Conservation (phyloP, 2,797 vertebrate genomes). For the Trichosurus vulpecula region DNA sequence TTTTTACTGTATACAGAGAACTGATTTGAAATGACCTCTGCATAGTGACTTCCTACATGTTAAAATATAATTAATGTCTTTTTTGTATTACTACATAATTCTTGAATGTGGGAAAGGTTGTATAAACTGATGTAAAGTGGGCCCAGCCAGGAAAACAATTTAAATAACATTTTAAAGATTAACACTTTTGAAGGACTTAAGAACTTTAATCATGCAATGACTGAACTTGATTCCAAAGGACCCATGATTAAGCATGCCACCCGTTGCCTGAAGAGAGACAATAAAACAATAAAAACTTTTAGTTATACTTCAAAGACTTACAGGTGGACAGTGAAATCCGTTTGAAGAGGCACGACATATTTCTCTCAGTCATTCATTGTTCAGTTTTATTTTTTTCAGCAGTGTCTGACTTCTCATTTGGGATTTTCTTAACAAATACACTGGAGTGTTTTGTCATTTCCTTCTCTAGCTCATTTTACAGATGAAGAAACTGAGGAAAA, state of each 20-base stretch:
- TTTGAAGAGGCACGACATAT: background rate
- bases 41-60: background rate
- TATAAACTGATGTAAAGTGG: background rate
- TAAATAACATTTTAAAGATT: background rate
- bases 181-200: background rate
- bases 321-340: background rate
- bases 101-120: background rate
- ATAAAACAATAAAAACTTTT: background rate
- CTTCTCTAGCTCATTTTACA: background rate
- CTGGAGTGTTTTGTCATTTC: background rate
- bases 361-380: background rate
- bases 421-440: background rate
- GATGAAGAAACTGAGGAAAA: background rate
- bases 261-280: background rate
- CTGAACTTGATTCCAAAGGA: background rate
- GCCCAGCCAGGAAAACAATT: background rate
- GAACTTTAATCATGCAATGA: background rate
- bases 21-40: background rate
- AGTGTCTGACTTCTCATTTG: background rate
- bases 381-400: background rate
- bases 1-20: background rate
- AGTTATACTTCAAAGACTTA: background rate
- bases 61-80: background rate
- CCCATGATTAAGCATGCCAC: background rate
- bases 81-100: background rate